Evolutionary conservation across 2,113 vertebrate genomes (phyloP).

Genomic region (Cichladusa arquata): DNA sequence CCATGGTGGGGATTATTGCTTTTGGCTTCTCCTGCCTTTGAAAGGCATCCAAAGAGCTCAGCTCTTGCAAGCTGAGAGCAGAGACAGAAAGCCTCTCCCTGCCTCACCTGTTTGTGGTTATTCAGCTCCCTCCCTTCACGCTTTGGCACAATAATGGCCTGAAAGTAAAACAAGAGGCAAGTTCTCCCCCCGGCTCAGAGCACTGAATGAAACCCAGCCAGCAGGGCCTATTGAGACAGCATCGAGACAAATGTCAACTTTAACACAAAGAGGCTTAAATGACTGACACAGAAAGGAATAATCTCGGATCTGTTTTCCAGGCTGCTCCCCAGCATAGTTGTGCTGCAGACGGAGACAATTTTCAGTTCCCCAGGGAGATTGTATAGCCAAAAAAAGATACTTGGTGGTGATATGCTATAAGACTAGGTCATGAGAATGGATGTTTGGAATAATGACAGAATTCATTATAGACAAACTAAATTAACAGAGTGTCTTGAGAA

Average conservation of each 20-base stretch:
- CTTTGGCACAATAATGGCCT: slow-evolving; percentile 52
- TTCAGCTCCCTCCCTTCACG: slow-evolving; percentile 60
- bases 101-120: slow-evolving; percentile 78
- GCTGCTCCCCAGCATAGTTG: slow-evolving; percentile 61
- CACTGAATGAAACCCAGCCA: slow-evolving; percentile 51
- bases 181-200: slow-evolving; percentile 35
- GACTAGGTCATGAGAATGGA: slow-evolving; percentile 60
- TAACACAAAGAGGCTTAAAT: slow-evolving; percentile 68
- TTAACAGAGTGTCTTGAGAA: slow-evolving; percentile 54
- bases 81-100: slow-evolving; percentile 62
- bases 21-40: slow-evolving; percentile 58
- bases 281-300: slow-evolving; percentile 66
- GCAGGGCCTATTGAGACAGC: slow-evolving; percentile 47
- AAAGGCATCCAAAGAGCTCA: slow-evolving; percentile 69
- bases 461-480: slow-evolving; percentile 64
- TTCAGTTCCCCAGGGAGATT: slow-evolving; percentile 53
- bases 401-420: slow-evolving; percentile 50
- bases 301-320: slow-evolving; percentile 65
- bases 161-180: slow-evolving; percentile 47
- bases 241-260: slow-evolving; percentile 70
- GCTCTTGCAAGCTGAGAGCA: slow-evolving; percentile 61
- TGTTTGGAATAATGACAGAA: slow-evolving; percentile 57
- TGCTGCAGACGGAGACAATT: slow-evolving; percentile 55
- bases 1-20: slow-evolving; percentile 55
- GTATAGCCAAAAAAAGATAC: slow-evolving; percentile 57